Base-by-base conservation (phyloP, 2,888 invertebrate genomes). In the Nipponacmea schrenckii region DNA sequence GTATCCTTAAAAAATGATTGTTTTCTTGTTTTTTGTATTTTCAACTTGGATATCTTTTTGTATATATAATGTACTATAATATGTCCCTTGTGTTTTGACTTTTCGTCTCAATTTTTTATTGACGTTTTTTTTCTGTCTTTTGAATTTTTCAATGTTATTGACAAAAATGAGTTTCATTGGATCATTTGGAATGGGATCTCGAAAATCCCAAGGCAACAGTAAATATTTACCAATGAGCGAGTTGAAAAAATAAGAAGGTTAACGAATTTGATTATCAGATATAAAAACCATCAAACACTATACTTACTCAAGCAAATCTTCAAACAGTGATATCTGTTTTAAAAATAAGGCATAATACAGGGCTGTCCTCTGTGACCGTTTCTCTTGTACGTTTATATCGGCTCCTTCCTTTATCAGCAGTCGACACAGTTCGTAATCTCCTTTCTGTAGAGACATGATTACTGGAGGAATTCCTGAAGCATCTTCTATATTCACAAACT, bases 281-380 rank as follows among this genome's bases (percentile, higher is more conserved):
- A 63, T 10, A 63, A 45, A 39, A n/a, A 17, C 14, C 39, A 27
- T 26, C 5, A n/a, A 17, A 46, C 8, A 46, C 3, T 27, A 66
- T 48, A 80, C 80, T 76, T 77, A 84, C 84, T 80, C 80, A 17
- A 85, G 76, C 48, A 85, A 66, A 45, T 81, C 72, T 45, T 83
- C 80, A 67, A 84, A 81, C 17, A 84, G 75, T 20, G 84, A 84
- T 31, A 79, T 68, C 26, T 77, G 75, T 44, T 81, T 80, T 26
- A 78, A 72, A 48, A 80, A 76, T 69, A 85, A 77, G 26, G 84
- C 83, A 74, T 84, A 82, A 73, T 84, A 84, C 2, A 85, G 74
- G 7, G 85, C 80, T 17, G 84, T 82, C 48, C 85, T 74, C 48
- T 80, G 78, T 31, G 81, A 78, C 62, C 75, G 79, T 62, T 77